These are phyloP conservation scores for Prionailurus viverrinus DNA, from an alignment of 2,113 vertebrate genomes.

Conservation along the genomic window DNA sequence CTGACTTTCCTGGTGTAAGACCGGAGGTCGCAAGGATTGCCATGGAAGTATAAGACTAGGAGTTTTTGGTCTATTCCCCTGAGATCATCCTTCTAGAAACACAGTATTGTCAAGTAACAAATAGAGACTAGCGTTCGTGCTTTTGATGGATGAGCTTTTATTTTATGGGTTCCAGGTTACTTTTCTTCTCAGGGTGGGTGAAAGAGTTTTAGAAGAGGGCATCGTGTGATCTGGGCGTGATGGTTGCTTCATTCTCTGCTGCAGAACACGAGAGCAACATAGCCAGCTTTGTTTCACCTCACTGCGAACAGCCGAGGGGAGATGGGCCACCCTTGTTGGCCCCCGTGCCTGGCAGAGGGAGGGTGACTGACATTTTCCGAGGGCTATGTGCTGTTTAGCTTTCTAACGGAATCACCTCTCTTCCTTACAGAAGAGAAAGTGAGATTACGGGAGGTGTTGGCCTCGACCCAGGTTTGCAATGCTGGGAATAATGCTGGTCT, in stretches of 20 bases:
- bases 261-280: not conserved
- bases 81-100: not conserved
- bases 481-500: too few species aligned
- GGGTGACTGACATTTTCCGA: not conserved
- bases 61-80: not conserved
- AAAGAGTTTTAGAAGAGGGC: not conserved
- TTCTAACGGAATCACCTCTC: not conserved
- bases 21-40: not conserved
- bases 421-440: too few species aligned
- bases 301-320: not conserved
- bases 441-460: not conserved
- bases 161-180: not conserved
- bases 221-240: not conserved
- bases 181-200: not conserved
- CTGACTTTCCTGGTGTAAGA: not conserved
- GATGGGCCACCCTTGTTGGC: not conserved
- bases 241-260: not conserved
- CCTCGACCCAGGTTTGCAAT: not conserved
- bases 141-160: not conserved
- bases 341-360: not conserved
- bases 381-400: not conserved
- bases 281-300: not conserved
- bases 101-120: not conserved
- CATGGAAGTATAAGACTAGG: not conserved
- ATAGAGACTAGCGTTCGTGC: not conserved